A percentile compares a stretch with the other conserved stretches of the same genome.
These are phyloP conservation scores for Bovichtus diacanthus DNA, from an alignment of 2,797 vertebrate species.

Conservation along the genomic window DNA sequence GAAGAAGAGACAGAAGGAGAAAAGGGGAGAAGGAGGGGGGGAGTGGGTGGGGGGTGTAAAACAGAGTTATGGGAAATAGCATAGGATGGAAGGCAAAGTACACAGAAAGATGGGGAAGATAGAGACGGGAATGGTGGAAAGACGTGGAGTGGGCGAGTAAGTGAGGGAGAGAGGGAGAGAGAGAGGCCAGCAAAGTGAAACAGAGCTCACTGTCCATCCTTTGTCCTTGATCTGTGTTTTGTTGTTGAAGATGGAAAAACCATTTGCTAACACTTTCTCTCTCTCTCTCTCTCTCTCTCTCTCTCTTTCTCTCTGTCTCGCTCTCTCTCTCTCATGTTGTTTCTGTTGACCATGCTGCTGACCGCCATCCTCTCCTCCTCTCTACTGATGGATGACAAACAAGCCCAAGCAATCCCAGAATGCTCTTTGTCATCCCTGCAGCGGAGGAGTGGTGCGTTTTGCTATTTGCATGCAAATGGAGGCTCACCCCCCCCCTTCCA, in stretches of 20 bases:
- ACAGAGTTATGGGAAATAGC: slow-evolving; percentile 76
- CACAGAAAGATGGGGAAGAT: slow-evolving; percentile 59
- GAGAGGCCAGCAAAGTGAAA: slow-evolving; percentile 18
- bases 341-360: slow-evolving; percentile 27
- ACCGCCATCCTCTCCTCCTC: slow-evolving; percentile 20
- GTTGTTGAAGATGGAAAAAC: slow-evolving; percentile 23
- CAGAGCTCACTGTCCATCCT: slow-evolving; percentile 25
- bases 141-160: neutral
- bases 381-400: slow-evolving; percentile 59
- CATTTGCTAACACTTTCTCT: slow-evolving; percentile 15
- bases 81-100: slow-evolving; percentile 70
- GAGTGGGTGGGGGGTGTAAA: slow-evolving; percentile 15
- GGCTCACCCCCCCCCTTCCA: neutral
- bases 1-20: slow-evolving; percentile 62
- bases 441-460: slow-evolving; percentile 55
- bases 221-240: slow-evolving; percentile 49
- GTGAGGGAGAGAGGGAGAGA: slow-evolving; percentile 13
- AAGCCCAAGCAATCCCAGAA: slow-evolving; percentile 69
- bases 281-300: neutral
- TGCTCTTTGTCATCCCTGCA: slow-evolving; percentile 71
- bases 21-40: slow-evolving; percentile 9
- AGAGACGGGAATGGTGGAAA: slow-evolving; percentile 49
- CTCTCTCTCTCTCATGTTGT: neutral
- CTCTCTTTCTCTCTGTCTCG: neutral
- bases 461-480: slow-evolving; percentile 81